A percentile compares a stretch with the other conserved stretches of the same genome.
Evolutionary conservation across 1,140 invertebrate species (phyloP).

Genomic region (Thereuonema tuberculata): DNA sequence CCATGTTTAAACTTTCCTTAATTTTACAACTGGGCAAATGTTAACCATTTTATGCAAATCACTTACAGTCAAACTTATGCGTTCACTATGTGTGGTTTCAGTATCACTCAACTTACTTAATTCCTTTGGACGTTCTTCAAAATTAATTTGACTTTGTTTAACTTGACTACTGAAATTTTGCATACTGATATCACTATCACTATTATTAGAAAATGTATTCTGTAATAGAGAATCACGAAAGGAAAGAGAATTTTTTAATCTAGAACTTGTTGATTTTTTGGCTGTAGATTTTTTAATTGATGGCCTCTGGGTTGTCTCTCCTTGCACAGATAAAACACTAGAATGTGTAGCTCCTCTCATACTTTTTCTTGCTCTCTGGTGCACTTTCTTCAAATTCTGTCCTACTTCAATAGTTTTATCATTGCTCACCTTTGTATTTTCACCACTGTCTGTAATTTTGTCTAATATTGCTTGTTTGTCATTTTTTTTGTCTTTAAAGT

Average conservation of each 20-base stretch:
- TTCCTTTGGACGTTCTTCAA: too few species aligned
- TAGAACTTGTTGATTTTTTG: conserved; percentile 2
- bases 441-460: background rate
- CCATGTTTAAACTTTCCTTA: too few species aligned
- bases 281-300: background rate
- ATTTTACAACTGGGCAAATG: too few species aligned
- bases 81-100: too few species aligned
- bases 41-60: background rate
- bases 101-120: too few species aligned
- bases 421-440: background rate
- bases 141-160: too few species aligned
- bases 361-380: background rate
- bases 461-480: background rate
- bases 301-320: background rate
- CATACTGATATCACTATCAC: too few species aligned
- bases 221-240: too few species aligned
- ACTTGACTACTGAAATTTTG: too few species aligned
- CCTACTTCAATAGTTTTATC: background rate
- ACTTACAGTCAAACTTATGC: background rate
- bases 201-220: too few species aligned
- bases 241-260: background rate
- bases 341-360: background rate
- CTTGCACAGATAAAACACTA: background rate
- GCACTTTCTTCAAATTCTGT: background rate
- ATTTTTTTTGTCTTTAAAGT: background rate